These are phyloP conservation scores for Parnassius apollo DNA, from an alignment of 2,888 invertebrate species.

Conservation along the genomic window DNA sequence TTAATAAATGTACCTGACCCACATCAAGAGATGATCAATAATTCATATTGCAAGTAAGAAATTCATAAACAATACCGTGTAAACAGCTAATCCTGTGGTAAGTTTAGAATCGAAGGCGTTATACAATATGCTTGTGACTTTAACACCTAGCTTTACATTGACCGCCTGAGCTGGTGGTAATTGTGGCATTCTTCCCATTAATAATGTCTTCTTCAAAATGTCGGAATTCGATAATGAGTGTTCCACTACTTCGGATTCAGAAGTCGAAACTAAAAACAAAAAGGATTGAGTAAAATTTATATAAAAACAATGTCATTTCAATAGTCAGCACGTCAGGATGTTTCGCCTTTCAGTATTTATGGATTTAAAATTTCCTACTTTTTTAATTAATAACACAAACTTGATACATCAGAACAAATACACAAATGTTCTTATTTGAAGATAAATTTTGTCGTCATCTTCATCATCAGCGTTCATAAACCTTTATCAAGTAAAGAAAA, in stretches of 20 bases:
- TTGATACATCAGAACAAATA: too few species aligned
- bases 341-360: too few species aligned
- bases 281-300: background rate
- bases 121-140: constrained; percentile 54
- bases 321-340: background rate
- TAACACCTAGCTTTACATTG: constrained; percentile 48
- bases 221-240: constrained; percentile 72
- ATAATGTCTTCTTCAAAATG: constrained; percentile 72
- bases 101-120: constrained; percentile 57
- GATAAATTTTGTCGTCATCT: too few species aligned
- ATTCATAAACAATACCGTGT: constrained; percentile 42
- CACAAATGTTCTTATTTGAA: too few species aligned
- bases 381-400: too few species aligned
- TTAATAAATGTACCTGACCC: too few species aligned
- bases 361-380: too few species aligned
- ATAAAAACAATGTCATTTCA: background rate
- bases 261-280: constrained; percentile 36
- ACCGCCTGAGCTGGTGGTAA: constrained; percentile 48
- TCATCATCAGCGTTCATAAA: too few species aligned
- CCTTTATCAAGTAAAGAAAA: too few species aligned
- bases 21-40: too few species aligned
- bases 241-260: constrained; percentile 60
- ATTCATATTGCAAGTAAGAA: too few species aligned
- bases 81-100: constrained; percentile 52
- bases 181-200: constrained; percentile 68